Evolutionary conservation across 2,113 vertebrate genomes (phyloP), one percentile per base, ranked within the genome.

Genomic region (Uropsilus gracilis): DNA sequence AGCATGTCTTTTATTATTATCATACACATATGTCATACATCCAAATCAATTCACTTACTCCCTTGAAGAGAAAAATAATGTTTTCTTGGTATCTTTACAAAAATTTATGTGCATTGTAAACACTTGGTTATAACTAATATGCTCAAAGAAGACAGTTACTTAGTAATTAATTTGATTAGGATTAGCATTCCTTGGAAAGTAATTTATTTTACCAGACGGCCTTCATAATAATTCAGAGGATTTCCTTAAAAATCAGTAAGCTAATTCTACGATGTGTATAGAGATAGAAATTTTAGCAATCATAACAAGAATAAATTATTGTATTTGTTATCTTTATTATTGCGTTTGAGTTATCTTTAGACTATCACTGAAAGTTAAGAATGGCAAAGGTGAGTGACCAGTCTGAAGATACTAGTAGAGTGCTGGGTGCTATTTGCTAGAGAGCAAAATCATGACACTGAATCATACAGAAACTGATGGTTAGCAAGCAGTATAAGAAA

Each of bases 151-250:
- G 95, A 92, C 89, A 96, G 92, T 98, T 98, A 96, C 94, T 98
- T 98, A 96, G 81, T 91, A 98, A 98, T 98, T 98, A 97, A 44
- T 86, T 76, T 98, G 90, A 98, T 98, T 97, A 98, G 94, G 90
- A 98, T 98, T 97, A 98, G 94, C 90, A 97, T 97, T 94, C 96
- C 92, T 97, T 87, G 77, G 96, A 97, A 95, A 95, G 57, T 78
- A 91, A 97, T 98, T 96, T 89, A 64, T 95, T 98, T 97, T 88
- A 92, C 96, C 97, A 82, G 72, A 96, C 89, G 85, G 39, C 55
- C 64, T 94, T 96, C 86, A 92, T 90, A 96, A 96, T 84, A 91
- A 89, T 95, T 86, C 91, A 59, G 20, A 96, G 66, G 30, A 92
- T 87, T 95, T 96, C 72, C 90, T 94, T 94, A 81, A 93, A 94